phyloP scores from a whole-genome alignment of 1,140 invertebrate genomes.

The Potamilus streckersoni region DNA sequence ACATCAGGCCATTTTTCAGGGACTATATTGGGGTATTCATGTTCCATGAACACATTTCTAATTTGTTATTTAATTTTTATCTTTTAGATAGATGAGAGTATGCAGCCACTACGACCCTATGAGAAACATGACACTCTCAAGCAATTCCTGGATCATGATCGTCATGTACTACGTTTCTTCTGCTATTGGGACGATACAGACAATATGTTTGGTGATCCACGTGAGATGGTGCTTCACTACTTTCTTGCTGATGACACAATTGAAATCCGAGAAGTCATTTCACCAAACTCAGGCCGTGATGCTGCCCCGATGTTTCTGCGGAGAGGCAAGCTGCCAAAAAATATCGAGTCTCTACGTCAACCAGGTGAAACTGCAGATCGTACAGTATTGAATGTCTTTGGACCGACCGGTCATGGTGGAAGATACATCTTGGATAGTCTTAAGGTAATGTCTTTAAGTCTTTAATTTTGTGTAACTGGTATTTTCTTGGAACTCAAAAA shows the following conservation, averaged over 20 bases:
- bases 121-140: constrained; percentile 67
- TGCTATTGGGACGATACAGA: constrained; percentile 69
- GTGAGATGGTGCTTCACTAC: constrained; percentile 67
- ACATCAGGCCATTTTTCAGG: no score
- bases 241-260: constrained; percentile 69
- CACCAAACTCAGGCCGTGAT: constrained; percentile 64
- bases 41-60: no score
- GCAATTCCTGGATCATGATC: constrained; percentile 68
- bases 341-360: constrained; percentile 68
- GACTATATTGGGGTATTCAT: no score
- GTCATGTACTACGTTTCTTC: constrained; percentile 67
- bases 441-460: constrained; percentile 50
- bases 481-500: no score
- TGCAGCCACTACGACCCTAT: constrained; percentile 67
- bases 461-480: not conserved
- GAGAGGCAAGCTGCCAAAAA: constrained; percentile 64
- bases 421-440: constrained; percentile 72
- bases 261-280: constrained; percentile 65
- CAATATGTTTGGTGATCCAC: constrained; percentile 66
- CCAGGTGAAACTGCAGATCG: constrained; percentile 74
- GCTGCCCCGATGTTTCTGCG: constrained; percentile 64
- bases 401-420: constrained; percentile 73
- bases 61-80: not conserved
- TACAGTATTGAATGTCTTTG: constrained; percentile 81
- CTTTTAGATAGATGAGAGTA: constrained; percentile 63